Base-by-base conservation (phyloP, 2,113 vertebrate species). In the Pachyramphus minor region DNA sequence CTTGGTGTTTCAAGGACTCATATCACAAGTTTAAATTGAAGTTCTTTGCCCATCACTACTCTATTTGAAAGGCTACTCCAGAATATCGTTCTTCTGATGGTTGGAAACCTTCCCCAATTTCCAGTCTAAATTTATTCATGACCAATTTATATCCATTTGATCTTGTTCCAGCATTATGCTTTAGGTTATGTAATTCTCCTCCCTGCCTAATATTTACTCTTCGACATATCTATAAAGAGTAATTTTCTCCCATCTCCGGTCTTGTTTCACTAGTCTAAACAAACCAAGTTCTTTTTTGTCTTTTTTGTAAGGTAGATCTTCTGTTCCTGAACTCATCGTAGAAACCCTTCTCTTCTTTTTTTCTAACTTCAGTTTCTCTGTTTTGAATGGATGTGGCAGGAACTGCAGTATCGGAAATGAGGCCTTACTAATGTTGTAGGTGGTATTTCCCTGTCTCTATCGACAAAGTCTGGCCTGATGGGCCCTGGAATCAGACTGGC, bases 61-160 rank as follows among this genome's bases (percentile, higher is more conserved):
- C 47, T 78, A 33, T 88, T 94, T 95, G 88, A 95, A 94, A 95
- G 59, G 72, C 82, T 94, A 42, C 91, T 95, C 71, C 79, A 66
- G 58, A 59, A 83, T 73, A 55, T 79, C 79, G 92, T 74, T 94
- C 50, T 92, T 96, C 64, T 0, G 0, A 53, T 45, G 20, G 50
- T 16, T 85, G 53, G 75, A 94, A 93, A 88, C 41, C 41, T 73
- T 95, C 45, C 33, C 28, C 55, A 83, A 0, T 92, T 93, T 93
- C 72, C 67, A 92, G 67, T 80, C 55, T 53, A 93, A 92, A 95
- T 96, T 95, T 95, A 94, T 94, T 95, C 92, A 87, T 89, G 58
- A 56, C 69, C 74, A 91, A 75, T 91, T 91, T 72, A 68, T 93
- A 87, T 67, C 85, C n/a, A 90, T 86, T 93, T 93, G 63, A 80